phyloP scores from a whole-genome alignment of 53 echinoderm and acorn worm species.

The Antedon mediterranea region DNA sequence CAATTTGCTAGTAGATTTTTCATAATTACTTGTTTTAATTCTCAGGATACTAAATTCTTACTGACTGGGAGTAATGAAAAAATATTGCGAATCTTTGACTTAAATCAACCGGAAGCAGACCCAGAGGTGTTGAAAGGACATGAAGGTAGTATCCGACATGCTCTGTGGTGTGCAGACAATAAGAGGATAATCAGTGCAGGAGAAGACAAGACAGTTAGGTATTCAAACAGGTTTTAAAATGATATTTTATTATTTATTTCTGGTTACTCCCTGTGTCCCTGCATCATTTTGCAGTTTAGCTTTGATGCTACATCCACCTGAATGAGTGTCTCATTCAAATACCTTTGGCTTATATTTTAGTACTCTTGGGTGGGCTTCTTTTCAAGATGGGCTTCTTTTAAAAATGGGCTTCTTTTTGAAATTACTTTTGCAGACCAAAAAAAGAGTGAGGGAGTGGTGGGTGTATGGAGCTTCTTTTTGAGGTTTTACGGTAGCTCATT shows the following conservation, averaged over 20 bases:
- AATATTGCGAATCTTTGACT: slow-evolving; percentile 65
- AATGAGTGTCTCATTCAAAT: not conserved
- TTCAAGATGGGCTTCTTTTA: not conserved
- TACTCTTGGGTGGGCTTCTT: no score
- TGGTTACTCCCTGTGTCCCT: no score
- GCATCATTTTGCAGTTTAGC: not conserved
- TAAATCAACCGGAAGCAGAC: slow-evolving; percentile 51
- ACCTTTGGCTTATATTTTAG: not conserved
- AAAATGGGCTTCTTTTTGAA: no score
- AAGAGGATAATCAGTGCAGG: slow-evolving; percentile 55
- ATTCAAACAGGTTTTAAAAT: no score
- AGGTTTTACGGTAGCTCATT: no score
- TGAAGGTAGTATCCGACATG: slow-evolving; percentile 39
- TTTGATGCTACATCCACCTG: not conserved
- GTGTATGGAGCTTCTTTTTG: no score
- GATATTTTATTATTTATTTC: no score
- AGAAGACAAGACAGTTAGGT: slow-evolving; percentile 92
- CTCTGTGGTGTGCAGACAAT: slow-evolving; percentile 45
- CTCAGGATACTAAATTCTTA: slow-evolving; percentile 51
- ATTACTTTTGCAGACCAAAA: no score
- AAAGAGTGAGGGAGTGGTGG: no score
- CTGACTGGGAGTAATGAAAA: slow-evolving; percentile 97
- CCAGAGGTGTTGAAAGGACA: slow-evolving; percentile 50
- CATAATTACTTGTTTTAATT: no score
- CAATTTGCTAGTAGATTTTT: no score